Base-by-base conservation (phyloP, 1,140 invertebrate genomes). In the Caenorhabditis tropicalis region DNA sequence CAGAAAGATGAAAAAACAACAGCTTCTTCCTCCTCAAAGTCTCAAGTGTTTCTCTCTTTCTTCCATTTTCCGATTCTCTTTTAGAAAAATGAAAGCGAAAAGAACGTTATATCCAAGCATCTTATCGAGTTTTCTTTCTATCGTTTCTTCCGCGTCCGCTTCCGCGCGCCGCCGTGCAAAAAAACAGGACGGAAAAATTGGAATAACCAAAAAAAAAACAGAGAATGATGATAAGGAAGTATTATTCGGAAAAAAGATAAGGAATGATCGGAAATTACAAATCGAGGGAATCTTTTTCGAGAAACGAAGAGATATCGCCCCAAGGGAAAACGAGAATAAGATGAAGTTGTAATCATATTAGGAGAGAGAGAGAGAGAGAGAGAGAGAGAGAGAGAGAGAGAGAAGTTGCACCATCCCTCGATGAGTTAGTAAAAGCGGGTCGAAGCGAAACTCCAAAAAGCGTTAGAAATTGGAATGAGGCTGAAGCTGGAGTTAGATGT, bases 71-170 rank as follows among this genome's bases (percentile, higher is more conserved):
- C 2, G 36, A 36, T 5, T 24, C 10, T 58, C 27, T 31, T 58
- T 24, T 31, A 16, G 31, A 65, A 33, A 65, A 39, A 65, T 74
- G 65, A 74, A 74, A 74, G 36, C 36, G 65, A 74, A 74, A 74
- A 43, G 65, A 74, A 43, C 36, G 65, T 74, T 74, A 43, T 74
- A 74, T 74, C 65, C 65, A 43, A 36, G 65, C 65, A 74, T 74
- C 65, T 74, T 74, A 74, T 74, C 65, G 65, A 74, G 65, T 74
- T 74, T 74, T 74, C 65, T 46, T 21, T 74, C 24, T 29, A 21
- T 65, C 24, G 21, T 33, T 74, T 31, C 65, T 74, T 74, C 65
- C 65, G 65, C 65, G 65, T 74, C 65, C 65, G 65, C 36, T 46
- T 43, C 65, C 36, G 33, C 36, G 21, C 65, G 36, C n/a, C 21